Base-by-base conservation (phyloP, 2,888 invertebrate genomes). In the Kuschelorhynchus macadamiae region DNA sequence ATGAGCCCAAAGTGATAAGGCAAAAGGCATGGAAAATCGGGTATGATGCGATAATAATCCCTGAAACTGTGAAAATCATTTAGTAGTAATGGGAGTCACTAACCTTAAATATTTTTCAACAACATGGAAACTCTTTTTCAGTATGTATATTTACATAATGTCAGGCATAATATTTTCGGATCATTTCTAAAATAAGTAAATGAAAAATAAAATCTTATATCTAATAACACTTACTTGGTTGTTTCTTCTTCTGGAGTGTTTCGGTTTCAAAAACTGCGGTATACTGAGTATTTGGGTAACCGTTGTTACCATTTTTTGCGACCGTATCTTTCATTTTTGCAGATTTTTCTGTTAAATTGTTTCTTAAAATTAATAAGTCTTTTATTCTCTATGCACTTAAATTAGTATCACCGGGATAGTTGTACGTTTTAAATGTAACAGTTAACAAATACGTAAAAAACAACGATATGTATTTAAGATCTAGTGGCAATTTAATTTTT, bases 231-330 rank as follows among this genome's bases (percentile, higher is more conserved):
- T 65, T 61, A 70, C 70, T 65, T 47, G 41, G 7, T 21, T 60
- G 66, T 39, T 70, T 70, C 25, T 57, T 61, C 41, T 70, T 65
- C 17, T 69, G 69, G 0, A 69, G 25, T 17, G 53, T 56, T 9
- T 70, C 70, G 12, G 65, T 53, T 36, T 70, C 65, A 21, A 70
- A 70, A 39, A 70, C 70, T 1, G 65, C 12, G 17, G 33, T 30
- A 12, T 69, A 65, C 14, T 53, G 60, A 16, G 59, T 69, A 32
- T 55, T 57, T 11, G 25, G 57, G 44, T 67, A 67, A 18, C 44
- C 32, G 36, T 50, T 49, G 21, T 55, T 67, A 62, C 64, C 69
- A 41, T 69, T 69, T 4, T 39, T 67, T 9, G 14, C 44, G 8
- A 60, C 21, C 11, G 68, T 39, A 9, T 64, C 64, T 64, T 69